Evolutionary conservation across 2,888 invertebrate genomes (phyloP), one percentile per base, ranked within the genome.

Genomic region (Abscondita cerata): DNA sequence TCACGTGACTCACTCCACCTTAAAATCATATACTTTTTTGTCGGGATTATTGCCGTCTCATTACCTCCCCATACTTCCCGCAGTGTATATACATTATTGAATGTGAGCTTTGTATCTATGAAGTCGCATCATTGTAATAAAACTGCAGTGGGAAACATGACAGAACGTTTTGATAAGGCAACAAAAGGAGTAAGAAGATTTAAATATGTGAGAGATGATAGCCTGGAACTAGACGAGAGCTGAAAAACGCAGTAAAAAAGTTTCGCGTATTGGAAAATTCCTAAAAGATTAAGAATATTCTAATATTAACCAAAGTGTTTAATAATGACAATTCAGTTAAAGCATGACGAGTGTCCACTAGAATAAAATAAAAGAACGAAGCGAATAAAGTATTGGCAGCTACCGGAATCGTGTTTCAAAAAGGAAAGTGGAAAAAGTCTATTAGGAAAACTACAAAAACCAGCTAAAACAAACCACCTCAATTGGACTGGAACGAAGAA

Each of bases 71-170:
- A 41, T 15, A 41, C 41, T 15, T 41, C 41, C 1, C 41, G 15
- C 16, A 12, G 16, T 12, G 2, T 15, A 16, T 15, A 41, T 41
- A 41, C 41, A 41, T 4, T 41, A 12, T 15, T 15, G 41, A 41
- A 41, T 41, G 41, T 15, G 41, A 41, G 2, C 13, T 15, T 15
- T 41, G 15, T 16, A 41, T 41, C 15, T 36, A 36, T 5, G 36
- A 41, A 13, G 67, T 41, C 18, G 41, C 15, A 41, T 41, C 16
- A 41, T 18, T 41, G 4, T 41, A 15, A 15, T 41, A 12, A 41
- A 16, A 41, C 15, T 41, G 41, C 16, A 2, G 41, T 41, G 41
- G 16, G 15, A 41, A 41, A 41, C 41, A 36, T 36, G 2, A 9
- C 36, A 9, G 36, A 36, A 36, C 36, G 4, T 36, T 3, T 36